Percentiles rank a stretch among this genome's conserved stretches.
These are phyloP conservation scores for Pycnonotus jocosus DNA, from an alignment of 2,113 vertebrate genomes.

Conservation along the genomic window DNA sequence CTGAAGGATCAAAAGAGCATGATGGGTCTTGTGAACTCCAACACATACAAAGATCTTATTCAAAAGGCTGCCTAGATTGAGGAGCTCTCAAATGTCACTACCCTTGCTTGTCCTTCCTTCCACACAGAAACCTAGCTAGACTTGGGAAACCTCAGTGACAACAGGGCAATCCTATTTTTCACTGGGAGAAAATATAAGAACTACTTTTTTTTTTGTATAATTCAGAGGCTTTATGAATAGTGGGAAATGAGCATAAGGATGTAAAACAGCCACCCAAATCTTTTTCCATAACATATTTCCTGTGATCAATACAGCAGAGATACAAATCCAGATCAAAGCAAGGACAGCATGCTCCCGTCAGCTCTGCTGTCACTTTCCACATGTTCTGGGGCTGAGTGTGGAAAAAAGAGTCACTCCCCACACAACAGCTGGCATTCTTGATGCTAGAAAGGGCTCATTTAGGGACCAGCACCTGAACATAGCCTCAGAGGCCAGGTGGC, in stretches of 20 bases:
- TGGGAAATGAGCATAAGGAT: not conserved
- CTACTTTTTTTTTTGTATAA: not conserved
- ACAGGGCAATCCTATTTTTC: not conserved
- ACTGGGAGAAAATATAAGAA: not conserved
- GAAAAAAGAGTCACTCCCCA: not conserved
- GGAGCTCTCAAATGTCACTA: not conserved
- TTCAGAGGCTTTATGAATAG: not conserved
- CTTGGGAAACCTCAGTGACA: not conserved
- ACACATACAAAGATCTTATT: not conserved
- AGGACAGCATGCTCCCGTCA: not conserved
- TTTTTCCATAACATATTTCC: not conserved
- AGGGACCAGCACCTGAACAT: not conserved
- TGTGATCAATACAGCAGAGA: not conserved
- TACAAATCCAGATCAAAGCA: not conserved
- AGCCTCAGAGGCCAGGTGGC: not conserved
- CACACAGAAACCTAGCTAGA: not conserved
- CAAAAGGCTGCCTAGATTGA: not conserved
- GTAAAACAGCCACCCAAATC: not conserved
- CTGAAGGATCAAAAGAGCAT: not conserved
- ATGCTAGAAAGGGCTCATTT: not conserved
- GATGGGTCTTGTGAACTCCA: not conserved
- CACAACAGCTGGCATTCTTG: not conserved
- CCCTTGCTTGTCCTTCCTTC: not conserved
- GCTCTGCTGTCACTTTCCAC: not conserved
- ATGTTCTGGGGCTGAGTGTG: rapidly evolving